Conservation (phyloP, 2,113 vertebrate species). For the Panthera tigris region DNA sequence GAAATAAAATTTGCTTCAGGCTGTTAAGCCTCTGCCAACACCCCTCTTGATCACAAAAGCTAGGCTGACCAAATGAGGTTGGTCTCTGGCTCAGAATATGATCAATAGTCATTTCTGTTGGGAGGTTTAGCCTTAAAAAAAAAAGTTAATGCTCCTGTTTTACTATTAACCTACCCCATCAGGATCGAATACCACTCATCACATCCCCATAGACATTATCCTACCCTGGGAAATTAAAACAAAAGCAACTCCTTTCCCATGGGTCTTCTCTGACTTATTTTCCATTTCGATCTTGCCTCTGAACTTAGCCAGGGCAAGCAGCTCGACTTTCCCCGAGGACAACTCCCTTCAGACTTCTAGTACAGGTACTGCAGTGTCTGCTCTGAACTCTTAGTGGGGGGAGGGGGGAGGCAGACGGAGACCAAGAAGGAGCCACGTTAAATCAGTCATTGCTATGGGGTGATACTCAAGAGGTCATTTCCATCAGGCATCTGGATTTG, state of each 20-base stretch:
- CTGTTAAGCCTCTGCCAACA: constrained; percentile 38
- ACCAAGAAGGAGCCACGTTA: background rate
- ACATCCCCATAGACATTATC: constrained; percentile 17
- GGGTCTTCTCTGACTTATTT: constrained; percentile 45
- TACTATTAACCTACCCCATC: constrained; percentile 23
- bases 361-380: background rate
- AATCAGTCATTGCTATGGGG: background rate
- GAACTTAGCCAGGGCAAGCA: constrained; percentile 24
- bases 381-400: background rate
- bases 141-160: constrained; percentile 58
- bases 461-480: background rate
- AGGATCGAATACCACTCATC: constrained; percentile 32
- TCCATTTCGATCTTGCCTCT: background rate
- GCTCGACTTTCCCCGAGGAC: background rate
- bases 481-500: background rate
- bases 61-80: constrained; percentile 43
- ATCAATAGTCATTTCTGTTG: constrained; percentile 66
- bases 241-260: constrained; percentile 42
- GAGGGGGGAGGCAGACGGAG: background rate
- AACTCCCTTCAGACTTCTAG: background rate
- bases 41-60: constrained; percentile 50
- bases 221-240: constrained; percentile 68
- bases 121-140: constrained; percentile 61
- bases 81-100: constrained; percentile 41
- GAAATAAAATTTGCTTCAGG: constrained; percentile 56